Percentiles rank a stretch among this genome's conserved stretches.
These are phyloP conservation scores for Gymnogyps californianus DNA, from an alignment of 2,113 vertebrate genomes.

Conservation along the genomic window DNA sequence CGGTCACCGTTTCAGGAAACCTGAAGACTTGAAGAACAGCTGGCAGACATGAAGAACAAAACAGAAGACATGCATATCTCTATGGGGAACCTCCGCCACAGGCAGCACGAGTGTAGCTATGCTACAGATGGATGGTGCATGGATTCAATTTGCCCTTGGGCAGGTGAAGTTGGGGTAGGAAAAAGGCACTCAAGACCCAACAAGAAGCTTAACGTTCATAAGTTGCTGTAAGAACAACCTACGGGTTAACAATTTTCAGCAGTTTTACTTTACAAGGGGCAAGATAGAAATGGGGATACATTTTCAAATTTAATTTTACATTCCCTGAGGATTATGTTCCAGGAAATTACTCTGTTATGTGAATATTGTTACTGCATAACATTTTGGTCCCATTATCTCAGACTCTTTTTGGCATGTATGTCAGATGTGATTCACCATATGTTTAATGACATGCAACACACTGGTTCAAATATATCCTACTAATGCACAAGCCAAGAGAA, in stretches of 20 bases:
- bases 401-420: background rate
- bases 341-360: conserved; percentile 1
- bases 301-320: background rate
- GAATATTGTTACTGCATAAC: background rate
- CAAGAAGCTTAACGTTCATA: background rate
- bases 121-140: background rate
- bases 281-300: background rate
- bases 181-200: background rate
- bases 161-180: background rate
- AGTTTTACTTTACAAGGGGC: background rate
- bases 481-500: background rate
- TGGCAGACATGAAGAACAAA: background rate
- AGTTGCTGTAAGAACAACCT: background rate
- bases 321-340: conserved; percentile 4
- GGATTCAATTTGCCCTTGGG: background rate
- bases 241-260: background rate
- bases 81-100: background rate
- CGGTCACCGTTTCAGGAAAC: background rate
- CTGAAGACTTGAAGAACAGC: background rate
- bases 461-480: background rate
- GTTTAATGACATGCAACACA: background rate
- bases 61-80: background rate
- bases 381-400: conserved; percentile 54
- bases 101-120: background rate
- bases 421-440: conserved; percentile 13